Base-by-base conservation (phyloP, 2,113 vertebrate species). In the Verasper variegatus region DNA sequence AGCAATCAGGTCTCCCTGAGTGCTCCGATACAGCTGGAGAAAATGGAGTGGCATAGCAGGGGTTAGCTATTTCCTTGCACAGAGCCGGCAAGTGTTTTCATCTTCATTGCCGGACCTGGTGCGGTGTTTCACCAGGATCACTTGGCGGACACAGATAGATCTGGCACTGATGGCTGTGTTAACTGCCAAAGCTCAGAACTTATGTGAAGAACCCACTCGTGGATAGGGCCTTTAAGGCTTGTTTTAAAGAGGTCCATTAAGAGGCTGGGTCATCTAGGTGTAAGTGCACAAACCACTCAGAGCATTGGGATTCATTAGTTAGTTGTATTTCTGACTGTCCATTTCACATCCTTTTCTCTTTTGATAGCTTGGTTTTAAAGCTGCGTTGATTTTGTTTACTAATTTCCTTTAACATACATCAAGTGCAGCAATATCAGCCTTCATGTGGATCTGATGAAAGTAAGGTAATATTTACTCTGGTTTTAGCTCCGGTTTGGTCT, bases 31-130 rank as follows among this genome's bases (percentile, higher is more conserved):
- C 68, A 81, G 81, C 82, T 71, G 78, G 66, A 87, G 80, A 84
- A 88, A 85, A 88, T 86, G 71, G 69, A 86, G 86, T 74, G 82
- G 82, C 76, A 55, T 85, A 62, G 80, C 78, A 76, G 85, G 78
- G 79, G 83, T 74, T 80, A 71, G 85, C 71, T 73, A 71, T 63
- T 87, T 84, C 78, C 80, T 74, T 20, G 54, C 13, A 21, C 71
- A 58, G 66, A 83, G 68, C 61, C 52, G 58, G 73, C 57, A 12
- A 71, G 76, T 82, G 86, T 86, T 87, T 88, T 86, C 80, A 80
- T 90, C 87, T 75, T 83, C 54, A 70, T 64, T 37, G 6, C 63
- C 14, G 71, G 74, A 62, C 55, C 63, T 67, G 64, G 66, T 63
- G 74, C 20, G 2, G 52, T 51, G 83, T 89, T 89, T 89, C 86